A percentile compares a stretch with the other conserved stretches of the same genome.
phyloP scores from a whole-genome alignment of 2,113 vertebrate genomes.

The Burhinus oedicnemus region DNA sequence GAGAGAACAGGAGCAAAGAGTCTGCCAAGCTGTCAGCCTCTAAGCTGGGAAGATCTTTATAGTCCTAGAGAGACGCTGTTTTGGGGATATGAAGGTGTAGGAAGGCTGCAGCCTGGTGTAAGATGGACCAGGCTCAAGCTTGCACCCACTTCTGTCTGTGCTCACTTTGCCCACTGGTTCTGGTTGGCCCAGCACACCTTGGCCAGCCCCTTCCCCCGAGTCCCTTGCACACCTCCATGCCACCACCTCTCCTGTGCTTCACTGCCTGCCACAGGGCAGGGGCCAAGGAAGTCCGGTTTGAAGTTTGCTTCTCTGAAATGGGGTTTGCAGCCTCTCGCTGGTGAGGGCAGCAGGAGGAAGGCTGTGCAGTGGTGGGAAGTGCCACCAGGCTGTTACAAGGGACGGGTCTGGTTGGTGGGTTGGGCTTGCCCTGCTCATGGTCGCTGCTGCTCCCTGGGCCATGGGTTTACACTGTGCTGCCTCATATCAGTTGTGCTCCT shows the following conservation, averaged over 20 bases:
- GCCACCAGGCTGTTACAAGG: not conserved
- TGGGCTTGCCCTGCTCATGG: not conserved
- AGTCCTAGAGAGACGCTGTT: not conserved
- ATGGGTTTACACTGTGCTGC: not conserved
- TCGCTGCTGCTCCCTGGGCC: not conserved
- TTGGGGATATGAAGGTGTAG: not conserved
- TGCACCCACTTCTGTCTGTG: not conserved
- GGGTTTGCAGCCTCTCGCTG: not conserved
- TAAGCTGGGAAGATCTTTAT: not conserved
- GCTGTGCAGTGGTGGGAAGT: not conserved
- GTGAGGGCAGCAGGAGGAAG: rapidly evolving
- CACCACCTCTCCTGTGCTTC: not conserved
- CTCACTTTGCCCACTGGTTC: not conserved
- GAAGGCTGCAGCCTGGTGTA: not conserved
- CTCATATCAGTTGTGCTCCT: not conserved
- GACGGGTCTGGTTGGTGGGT: rapidly evolving
- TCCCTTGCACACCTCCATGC: rapidly evolving
- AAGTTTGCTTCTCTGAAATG: not conserved
- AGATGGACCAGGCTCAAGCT: not conserved
- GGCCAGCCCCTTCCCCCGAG: rapidly evolving
- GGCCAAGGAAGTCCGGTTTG: not conserved
- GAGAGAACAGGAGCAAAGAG: not conserved
- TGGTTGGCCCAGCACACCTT: not conserved
- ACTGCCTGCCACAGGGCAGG: not conserved
- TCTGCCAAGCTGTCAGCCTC: not conserved